Conservation (phyloP, 37 sponge, comb jelly and placozoan species). For the Ephydatia muelleri region DNA sequence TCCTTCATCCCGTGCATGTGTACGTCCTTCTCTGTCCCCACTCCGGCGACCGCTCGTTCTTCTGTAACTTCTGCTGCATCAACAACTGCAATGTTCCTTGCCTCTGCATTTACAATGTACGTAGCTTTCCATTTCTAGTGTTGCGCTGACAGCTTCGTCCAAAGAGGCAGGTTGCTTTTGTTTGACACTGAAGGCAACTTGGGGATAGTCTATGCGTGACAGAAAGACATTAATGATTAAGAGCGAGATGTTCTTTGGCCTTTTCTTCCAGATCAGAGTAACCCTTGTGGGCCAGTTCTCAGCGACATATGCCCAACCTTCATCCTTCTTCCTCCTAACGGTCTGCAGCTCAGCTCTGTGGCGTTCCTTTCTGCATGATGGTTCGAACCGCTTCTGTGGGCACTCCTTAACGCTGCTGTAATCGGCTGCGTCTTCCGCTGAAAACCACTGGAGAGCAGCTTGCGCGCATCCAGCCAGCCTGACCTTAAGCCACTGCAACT, state of each 20-base stretch:
- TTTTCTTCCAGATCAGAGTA: slow-evolving; percentile 15
- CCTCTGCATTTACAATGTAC: not conserved
- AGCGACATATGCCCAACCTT: slow-evolving; percentile 5
- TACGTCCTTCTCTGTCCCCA: not conserved
- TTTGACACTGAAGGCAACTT: slow-evolving; percentile 17
- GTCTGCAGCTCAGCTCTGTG: slow-evolving; percentile 4
- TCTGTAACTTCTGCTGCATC: not conserved
- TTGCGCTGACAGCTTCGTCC: slow-evolving; percentile 11
- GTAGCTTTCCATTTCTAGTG: slow-evolving; percentile 10
- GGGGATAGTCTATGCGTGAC: slow-evolving; percentile 2
- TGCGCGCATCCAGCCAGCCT: slow-evolving; percentile 12
- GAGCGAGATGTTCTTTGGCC: not conserved
- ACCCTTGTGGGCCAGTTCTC: not conserved
- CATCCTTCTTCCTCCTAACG: not conserved
- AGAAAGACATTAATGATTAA: slow-evolving; percentile 3
- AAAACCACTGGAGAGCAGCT: slow-evolving; percentile 3
- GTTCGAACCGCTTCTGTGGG: not conserved
- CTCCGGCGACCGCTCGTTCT: not conserved
- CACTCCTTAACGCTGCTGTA: not conserved
- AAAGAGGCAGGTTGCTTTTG: not conserved
- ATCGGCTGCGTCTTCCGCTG: not conserved
- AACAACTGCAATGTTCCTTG: not conserved
- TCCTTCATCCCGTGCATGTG: no score
- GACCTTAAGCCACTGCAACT: not conserved
- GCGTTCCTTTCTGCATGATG: slow-evolving; percentile 2